phyloP scores from a whole-genome alignment of 2,113 vertebrate genomes.

The Anarhynchus alexandrinus region DNA sequence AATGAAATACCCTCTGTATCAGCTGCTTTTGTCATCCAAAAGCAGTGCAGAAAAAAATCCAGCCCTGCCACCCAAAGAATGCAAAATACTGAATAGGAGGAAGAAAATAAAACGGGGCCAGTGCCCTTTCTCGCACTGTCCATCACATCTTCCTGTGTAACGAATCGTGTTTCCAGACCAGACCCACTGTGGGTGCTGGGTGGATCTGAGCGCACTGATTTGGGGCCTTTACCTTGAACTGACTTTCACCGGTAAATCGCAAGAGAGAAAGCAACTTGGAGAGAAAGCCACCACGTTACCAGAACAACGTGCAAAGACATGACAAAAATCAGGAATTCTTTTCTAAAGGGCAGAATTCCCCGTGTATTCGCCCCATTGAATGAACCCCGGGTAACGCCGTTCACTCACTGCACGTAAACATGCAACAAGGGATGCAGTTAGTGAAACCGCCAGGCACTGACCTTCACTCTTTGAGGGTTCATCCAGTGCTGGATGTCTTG shows the following conservation, averaged over 20 bases:
- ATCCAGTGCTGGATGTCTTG: conserved; percentile 90
- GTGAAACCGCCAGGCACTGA: conserved; percentile 41
- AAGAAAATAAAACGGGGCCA: not conserved
- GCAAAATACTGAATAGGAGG: not conserved
- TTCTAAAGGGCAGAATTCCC: not conserved
- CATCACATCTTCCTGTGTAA: not conserved
- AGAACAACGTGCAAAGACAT: not conserved
- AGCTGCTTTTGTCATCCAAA: conserved; percentile 47
- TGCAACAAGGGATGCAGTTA: not conserved
- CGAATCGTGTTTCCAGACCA: not conserved
- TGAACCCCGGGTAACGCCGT: not conserved
- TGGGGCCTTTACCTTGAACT: not conserved
- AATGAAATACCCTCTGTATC: conserved; percentile 56
- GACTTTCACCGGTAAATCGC: not conserved
- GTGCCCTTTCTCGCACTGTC: not conserved
- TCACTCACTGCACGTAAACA: not conserved
- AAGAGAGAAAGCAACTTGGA: not conserved
- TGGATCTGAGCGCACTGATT: not conserved
- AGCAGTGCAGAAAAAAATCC: not conserved
- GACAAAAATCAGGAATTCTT: not conserved
- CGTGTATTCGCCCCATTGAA: not conserved
- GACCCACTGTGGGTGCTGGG: not conserved
- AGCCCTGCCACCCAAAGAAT: not conserved
- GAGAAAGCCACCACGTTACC: not conserved
- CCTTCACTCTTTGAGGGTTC: conserved; percentile 92